Evolutionary conservation across 1,140 invertebrate species (phyloP).

Genomic region (Panagrolaimus sp.): DNA sequence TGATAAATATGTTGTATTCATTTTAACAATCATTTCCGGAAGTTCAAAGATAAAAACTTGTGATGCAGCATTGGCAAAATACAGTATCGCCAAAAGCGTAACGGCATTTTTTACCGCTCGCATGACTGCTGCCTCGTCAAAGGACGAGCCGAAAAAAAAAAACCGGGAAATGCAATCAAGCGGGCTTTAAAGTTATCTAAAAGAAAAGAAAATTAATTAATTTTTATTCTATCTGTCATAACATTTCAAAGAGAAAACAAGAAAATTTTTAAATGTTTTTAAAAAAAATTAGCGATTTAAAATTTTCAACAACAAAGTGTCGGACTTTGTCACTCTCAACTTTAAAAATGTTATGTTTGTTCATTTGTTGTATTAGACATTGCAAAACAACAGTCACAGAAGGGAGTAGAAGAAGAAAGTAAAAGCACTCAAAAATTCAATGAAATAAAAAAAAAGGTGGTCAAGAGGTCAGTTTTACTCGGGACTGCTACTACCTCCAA

Average conservation of each 20-base stretch:
- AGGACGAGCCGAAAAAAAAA: constrained; percentile 21
- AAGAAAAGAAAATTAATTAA: neutral
- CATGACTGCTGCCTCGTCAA: constrained; percentile 15
- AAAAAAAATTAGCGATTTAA: neutral
- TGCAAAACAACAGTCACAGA: too few relatives aligned
- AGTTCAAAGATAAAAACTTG: constrained; percentile 31
- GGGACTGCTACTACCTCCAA: too few relatives aligned
- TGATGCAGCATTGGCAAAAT: neutral
- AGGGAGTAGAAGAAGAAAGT: too few relatives aligned
- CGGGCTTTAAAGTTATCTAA: neutral
- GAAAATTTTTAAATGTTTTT: neutral
- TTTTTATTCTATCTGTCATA: neutral
- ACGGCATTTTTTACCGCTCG: neutral
- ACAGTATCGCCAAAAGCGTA: neutral
- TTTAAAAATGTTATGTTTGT: too few relatives aligned
- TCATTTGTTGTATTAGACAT: too few relatives aligned
- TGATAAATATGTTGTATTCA: constrained; percentile 28
- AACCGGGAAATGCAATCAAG: neutral
- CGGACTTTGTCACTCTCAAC: too few relatives aligned
- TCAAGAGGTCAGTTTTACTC: too few relatives aligned
- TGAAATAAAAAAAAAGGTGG: too few relatives aligned
- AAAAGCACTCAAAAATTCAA: too few relatives aligned
- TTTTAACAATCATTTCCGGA: constrained; percentile 29
- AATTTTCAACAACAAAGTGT: too few relatives aligned
- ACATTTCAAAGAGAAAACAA: neutral